Percentiles rank a stretch among this genome's conserved stretches.
Evolutionary conservation across 2,113 vertebrate species (phyloP).

Genomic region (Equus przewalskii): DNA sequence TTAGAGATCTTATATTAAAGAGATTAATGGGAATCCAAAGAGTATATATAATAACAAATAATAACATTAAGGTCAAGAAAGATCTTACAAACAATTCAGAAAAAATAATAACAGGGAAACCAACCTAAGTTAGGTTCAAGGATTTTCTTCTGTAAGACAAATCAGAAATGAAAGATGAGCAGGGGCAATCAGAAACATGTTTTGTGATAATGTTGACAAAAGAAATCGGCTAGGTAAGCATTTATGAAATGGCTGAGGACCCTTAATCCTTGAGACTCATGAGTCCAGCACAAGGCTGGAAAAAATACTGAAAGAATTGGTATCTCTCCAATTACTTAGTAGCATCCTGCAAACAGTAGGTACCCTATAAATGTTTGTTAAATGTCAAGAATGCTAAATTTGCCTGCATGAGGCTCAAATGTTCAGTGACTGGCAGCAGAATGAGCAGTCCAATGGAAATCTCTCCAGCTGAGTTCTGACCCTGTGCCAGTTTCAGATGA

Average conservation of each 20-base stretch:
- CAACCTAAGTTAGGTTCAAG: background rate
- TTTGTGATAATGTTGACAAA: background rate
- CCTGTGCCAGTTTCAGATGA: background rate
- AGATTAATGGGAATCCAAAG: background rate
- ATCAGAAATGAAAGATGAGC: background rate
- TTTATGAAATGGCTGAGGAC: background rate
- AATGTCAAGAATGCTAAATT: conserved; percentile 9
- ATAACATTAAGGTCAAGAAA: background rate
- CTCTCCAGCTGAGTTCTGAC: background rate
- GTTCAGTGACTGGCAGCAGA: background rate
- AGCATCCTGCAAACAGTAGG: background rate
- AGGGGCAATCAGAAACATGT: background rate
- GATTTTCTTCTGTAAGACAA: background rate
- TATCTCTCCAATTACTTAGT: background rate
- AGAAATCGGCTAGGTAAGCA: background rate
- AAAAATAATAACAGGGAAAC: background rate
- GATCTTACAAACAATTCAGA: background rate
- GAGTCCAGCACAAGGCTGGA: background rate
- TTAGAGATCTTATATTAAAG: background rate
- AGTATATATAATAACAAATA: background rate
- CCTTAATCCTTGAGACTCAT: background rate
- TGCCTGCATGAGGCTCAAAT: background rate
- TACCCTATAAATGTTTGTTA: background rate
- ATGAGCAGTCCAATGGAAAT: background rate
- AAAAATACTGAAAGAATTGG: background rate